phyloP scores from a whole-genome alignment of 1,140 invertebrate genomes.

The Triops cancriformis region DNA sequence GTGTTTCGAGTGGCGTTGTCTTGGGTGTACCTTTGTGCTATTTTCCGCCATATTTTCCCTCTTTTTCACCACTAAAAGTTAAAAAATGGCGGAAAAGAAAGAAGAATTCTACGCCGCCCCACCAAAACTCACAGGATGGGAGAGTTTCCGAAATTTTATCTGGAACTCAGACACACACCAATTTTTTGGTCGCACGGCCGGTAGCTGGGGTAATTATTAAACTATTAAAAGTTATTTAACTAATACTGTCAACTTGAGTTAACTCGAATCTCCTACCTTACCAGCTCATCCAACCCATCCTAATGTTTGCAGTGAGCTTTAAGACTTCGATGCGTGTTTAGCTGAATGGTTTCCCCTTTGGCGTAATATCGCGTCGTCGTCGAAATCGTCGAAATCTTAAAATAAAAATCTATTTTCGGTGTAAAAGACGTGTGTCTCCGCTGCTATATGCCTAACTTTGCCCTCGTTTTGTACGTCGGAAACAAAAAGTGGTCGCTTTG shows the following conservation, averaged over 20 bases:
- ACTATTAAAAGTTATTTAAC: background rate
- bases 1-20: background rate
- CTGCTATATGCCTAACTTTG: no score
- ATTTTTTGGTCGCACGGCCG: slow-evolving; percentile 74
- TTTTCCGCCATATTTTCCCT: slow-evolving; percentile 11
- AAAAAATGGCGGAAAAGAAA: slow-evolving; percentile 33
- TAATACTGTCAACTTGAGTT: background rate
- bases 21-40: background rate
- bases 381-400: no score
- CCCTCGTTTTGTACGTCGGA: no score
- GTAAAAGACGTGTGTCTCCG: no score
- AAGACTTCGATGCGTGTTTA: no score
- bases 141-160: slow-evolving; percentile 69
- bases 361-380: no score
- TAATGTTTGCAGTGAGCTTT: no score
- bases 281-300: background rate
- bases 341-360: no score
- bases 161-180: slow-evolving; percentile 82
- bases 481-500: no score
- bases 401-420: no score
- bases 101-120: slow-evolving; percentile 59
- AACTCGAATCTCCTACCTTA: background rate
- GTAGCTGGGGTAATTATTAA: slow-evolving; percentile 76
- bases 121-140: slow-evolving; percentile 57
- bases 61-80: slow-evolving; percentile 1